Base-by-base conservation (phyloP, 2,113 vertebrate genomes). In the Anarhynchus alexandrinus region DNA sequence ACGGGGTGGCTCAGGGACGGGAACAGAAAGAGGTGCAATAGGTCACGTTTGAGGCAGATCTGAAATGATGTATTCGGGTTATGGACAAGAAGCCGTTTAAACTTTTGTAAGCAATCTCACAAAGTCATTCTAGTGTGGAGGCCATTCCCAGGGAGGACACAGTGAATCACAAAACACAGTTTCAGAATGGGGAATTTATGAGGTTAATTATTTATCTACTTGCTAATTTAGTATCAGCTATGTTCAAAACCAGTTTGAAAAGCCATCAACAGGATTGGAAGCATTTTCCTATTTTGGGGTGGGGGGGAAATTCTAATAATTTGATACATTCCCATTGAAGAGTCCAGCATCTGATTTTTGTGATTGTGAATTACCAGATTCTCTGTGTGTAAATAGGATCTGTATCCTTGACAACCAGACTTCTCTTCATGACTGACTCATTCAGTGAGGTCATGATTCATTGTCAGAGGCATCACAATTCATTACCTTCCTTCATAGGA, bases 321-420 rank as follows among this genome's bases (percentile, higher is more conserved):
- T 78, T 79, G 70, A 69, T 74, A 73, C 58, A 64, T 57, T 72
- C 38, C 49, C 51, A 84, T 8, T 87, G 67, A 91, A 91, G 34
- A 86, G 22, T 58, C 52, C 54, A 82, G 51, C 43, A 73, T 54
- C 43, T 67, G 58, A 81, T 86, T 90, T 88, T 61, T 55, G 38
- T 59, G 67, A 61, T 12, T 89, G 88, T 66, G 45, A 80, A 79
- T 77, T 79, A 73, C 59, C 77, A 79, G 87, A 73, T n/a, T 59
- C 49, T 21, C 57, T 82, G 40, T 85, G 51, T 79, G 88, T 91
- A 95, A 87, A 86, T 36, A 77, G 80, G 66, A 88, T 71, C 25
- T 74, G 82, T 90, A 91, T 72, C 91, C 93, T 86, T 94, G 90
- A 90, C 67, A 94, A 86, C 64, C 32, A 92, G 94, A 76, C 36